phyloP scores from a whole-genome alignment of 1,140 invertebrate species.

The Drosophila kohkoa region DNA sequence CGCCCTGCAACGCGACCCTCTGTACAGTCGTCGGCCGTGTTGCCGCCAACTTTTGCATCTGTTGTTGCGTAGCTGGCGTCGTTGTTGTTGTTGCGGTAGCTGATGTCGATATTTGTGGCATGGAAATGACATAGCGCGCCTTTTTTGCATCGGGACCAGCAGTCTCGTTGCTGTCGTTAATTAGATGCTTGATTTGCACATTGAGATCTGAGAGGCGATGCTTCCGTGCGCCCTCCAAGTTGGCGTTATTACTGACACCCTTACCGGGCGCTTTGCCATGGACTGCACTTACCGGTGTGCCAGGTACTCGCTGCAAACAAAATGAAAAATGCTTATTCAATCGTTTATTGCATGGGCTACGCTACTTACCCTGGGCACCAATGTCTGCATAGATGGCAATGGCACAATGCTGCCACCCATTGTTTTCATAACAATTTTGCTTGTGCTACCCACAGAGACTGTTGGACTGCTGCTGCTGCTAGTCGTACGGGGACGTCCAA shows the following conservation, averaged over 20 bases:
- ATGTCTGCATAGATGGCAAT: slow-evolving; percentile 60
- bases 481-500: slow-evolving; percentile 37
- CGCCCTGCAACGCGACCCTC: slow-evolving; percentile 34
- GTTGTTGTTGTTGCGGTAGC: slow-evolving; percentile 20
- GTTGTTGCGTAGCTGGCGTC: slow-evolving; percentile 25
- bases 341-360: background rate
- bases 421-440: slow-evolving; percentile 70
- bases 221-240: slow-evolving; percentile 51
- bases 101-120: slow-evolving; percentile 35
- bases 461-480: slow-evolving; percentile 20
- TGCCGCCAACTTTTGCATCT: slow-evolving; percentile 21
- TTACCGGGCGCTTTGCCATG: slow-evolving; percentile 19
- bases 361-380: slow-evolving; percentile 59
- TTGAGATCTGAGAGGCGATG: slow-evolving; percentile 73
- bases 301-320: slow-evolving; percentile 43
- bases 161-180: slow-evolving; percentile 39
- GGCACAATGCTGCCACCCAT: slow-evolving; percentile 66
- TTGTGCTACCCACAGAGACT: slow-evolving; percentile 51
- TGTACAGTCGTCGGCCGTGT: slow-evolving; percentile 11
- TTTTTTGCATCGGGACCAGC: slow-evolving; percentile 69
- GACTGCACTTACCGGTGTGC: slow-evolving; percentile 20
- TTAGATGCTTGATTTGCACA: slow-evolving; percentile 59
- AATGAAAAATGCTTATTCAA: background rate
- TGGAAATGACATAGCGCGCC: slow-evolving; percentile 62
- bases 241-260: slow-evolving; percentile 15